phyloP scores from a whole-genome alignment of 2,888 invertebrate genomes.

The Athalia rosae region DNA sequence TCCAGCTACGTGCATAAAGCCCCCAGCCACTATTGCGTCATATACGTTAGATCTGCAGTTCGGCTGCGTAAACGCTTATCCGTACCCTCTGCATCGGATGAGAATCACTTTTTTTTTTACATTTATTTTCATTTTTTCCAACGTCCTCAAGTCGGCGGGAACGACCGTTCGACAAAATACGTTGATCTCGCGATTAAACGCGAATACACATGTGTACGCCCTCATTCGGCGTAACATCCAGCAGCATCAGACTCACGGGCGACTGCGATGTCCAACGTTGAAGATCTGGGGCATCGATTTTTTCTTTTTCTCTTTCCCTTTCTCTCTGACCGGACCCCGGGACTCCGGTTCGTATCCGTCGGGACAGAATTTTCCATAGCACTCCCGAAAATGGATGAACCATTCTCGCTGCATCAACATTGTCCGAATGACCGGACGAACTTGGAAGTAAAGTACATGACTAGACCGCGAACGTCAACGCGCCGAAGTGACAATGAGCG shows the following conservation, averaged over 20 bases:
- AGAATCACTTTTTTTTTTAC: too few relatives aligned
- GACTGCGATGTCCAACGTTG: background rate
- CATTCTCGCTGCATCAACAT: too few relatives aligned
- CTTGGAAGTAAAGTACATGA: too few relatives aligned
- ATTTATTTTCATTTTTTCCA: too few relatives aligned
- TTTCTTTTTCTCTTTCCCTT: background rate
- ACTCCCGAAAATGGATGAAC: too few relatives aligned
- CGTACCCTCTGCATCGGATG: too few relatives aligned
- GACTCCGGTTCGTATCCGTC: background rate
- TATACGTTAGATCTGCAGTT: background rate
- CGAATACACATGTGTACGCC: background rate
- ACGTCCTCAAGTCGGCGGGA: too few relatives aligned
- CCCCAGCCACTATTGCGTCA: background rate
- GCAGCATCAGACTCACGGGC: background rate
- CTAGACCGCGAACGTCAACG: too few relatives aligned
- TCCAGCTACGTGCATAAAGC: constrained; percentile 5
- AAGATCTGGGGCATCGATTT: constrained; percentile 32
- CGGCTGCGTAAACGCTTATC: background rate
- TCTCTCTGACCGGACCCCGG: constrained; percentile 1
- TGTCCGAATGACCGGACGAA: too few relatives aligned
- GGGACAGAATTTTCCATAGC: background rate
- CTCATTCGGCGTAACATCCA: background rate
- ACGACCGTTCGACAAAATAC: too few relatives aligned
- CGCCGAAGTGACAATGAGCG: too few relatives aligned
- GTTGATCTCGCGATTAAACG: background rate